These are phyloP conservation scores for Ditula angustiorana DNA, from an alignment of 2,888 invertebrate genomes.

Conservation along the genomic window DNA sequence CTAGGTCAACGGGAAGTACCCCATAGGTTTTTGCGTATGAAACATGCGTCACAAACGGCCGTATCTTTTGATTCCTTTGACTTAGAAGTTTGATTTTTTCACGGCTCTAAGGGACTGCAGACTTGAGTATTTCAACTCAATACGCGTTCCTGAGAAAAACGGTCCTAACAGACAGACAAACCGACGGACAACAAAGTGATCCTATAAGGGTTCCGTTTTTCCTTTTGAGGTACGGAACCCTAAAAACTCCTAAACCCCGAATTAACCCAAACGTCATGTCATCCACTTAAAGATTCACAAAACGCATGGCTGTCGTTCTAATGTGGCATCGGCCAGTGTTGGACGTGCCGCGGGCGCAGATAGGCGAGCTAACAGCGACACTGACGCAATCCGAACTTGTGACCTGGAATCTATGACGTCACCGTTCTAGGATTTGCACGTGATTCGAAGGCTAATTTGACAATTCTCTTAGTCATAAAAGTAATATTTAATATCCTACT, in stretches of 20 bases:
- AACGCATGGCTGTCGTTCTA: slow-evolving; percentile 27
- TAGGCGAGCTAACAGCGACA: background rate
- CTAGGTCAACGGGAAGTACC: no score
- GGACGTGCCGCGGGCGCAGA: slow-evolving; percentile 1
- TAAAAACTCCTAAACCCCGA: background rate
- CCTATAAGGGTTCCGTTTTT: no score
- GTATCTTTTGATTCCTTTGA: no score
- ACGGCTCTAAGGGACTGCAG: no score
- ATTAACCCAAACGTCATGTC: background rate
- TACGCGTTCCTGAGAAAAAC: no score
- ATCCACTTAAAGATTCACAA: slow-evolving; percentile 31
- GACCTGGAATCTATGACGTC: slow-evolving; percentile 16
- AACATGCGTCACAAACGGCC: no score
- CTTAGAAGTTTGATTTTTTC: no score
- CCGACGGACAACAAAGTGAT: no score
- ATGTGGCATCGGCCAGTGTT: slow-evolving; percentile 28
- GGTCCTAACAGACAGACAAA: no score
- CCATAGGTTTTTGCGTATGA: no score
- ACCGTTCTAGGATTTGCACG: slow-evolving; percentile 6
- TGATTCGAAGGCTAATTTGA: slow-evolving; percentile 1
- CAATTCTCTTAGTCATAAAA: background rate
- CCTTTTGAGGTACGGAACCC: no score
- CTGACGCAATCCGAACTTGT: slow-evolving; percentile 11
- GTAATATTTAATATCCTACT: background rate
- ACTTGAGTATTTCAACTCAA: no score